Evolutionary conservation across 1,140 invertebrate genomes (phyloP), one percentile per base, ranked within the genome.

Genomic region (Thaumatotibia leucotreta): DNA sequence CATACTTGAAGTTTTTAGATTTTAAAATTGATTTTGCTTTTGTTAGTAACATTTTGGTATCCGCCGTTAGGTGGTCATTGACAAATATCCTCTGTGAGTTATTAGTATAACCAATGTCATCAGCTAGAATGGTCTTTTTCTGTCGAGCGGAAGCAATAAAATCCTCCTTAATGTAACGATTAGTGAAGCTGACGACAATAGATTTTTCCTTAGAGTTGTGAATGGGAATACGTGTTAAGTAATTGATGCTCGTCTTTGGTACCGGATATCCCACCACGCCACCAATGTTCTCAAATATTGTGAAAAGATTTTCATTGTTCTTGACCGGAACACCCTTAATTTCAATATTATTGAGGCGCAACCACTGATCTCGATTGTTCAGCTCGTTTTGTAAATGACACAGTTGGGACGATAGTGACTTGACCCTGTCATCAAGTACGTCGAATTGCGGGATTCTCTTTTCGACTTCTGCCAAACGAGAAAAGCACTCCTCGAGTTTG

Each of bases 81-180:
- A n/a, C n/a, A n/a, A n/a, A n/a, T n/a, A n/a, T n/a, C n/a, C n/a
- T n/a, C n/a, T n/a, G n/a, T n/a, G n/a, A n/a, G n/a, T n/a, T n/a
- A n/a, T n/a, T n/a, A n/a, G n/a, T n/a, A n/a, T n/a, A n/a, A n/a
- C n/a, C n/a, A n/a, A n/a, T n/a, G n/a, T n/a, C n/a, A n/a, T n/a
- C n/a, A n/a, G n/a, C n/a, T n/a, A n/a, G n/a, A n/a, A n/a, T n/a
- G n/a, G n/a, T n/a, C n/a, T n/a, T n/a, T n/a, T n/a, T n/a, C n/a
- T n/a, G 10, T n/a, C 67, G 52, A 8, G 67, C 62, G 4, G 65
- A 50, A n/a, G 73, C 69, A 9, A 74, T 54, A 49, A 71, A 71
- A 22, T 74, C 69, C 32, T 71, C 67, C 50, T n/a, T n/a, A n/a
- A n/a, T n/a, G n/a, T n/a, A n/a, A 10, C 69, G 62, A 23, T 75